Evolutionary conservation across 2,113 vertebrate genomes (phyloP).

Genomic region (Onychostruthus taczanowskii): DNA sequence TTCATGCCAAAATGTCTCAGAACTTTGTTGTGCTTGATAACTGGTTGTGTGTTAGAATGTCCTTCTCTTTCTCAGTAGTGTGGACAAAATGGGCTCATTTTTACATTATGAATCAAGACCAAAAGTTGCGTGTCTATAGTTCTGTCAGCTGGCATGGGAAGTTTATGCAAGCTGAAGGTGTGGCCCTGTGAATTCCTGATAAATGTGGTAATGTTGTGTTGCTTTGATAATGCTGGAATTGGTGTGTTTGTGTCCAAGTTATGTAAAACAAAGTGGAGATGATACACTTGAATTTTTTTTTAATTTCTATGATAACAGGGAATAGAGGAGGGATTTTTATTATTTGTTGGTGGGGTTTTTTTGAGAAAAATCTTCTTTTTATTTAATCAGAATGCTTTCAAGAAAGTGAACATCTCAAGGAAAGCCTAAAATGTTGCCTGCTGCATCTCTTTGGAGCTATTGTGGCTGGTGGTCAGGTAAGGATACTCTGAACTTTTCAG

Average conservation of each 20-base stretch:
- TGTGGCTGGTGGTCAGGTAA: slow-evolving; percentile 93
- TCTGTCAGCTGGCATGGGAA: neutral
- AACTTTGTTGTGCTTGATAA: neutral
- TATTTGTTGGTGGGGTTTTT: accelerated
- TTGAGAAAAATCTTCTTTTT: neutral
- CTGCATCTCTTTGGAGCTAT: slow-evolving; percentile 96
- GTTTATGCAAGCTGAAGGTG: neutral
- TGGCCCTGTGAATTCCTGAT: neutral
- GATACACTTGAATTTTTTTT: neutral
- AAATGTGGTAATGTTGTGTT: neutral
- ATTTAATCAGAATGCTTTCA: slow-evolving; percentile 92
- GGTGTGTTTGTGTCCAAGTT: neutral
- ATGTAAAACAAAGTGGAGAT: neutral
- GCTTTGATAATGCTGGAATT: neutral
- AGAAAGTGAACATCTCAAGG: slow-evolving; percentile 97
- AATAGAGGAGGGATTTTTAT: neutral
- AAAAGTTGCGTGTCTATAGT: neutral
- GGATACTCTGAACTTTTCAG: neutral
- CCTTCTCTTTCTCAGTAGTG: neutral
- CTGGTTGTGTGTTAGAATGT: neutral
- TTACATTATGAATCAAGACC: neutral
- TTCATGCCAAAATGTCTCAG: neutral
- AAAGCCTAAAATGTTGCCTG: slow-evolving; percentile 94
- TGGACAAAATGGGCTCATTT: neutral
- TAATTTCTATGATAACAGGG: neutral